A percentile compares a stretch with the other conserved stretches of the same genome.
Evolutionary conservation across 2,797 vertebrate species (phyloP).

Genomic region (Anolis apletophallus): DNA sequence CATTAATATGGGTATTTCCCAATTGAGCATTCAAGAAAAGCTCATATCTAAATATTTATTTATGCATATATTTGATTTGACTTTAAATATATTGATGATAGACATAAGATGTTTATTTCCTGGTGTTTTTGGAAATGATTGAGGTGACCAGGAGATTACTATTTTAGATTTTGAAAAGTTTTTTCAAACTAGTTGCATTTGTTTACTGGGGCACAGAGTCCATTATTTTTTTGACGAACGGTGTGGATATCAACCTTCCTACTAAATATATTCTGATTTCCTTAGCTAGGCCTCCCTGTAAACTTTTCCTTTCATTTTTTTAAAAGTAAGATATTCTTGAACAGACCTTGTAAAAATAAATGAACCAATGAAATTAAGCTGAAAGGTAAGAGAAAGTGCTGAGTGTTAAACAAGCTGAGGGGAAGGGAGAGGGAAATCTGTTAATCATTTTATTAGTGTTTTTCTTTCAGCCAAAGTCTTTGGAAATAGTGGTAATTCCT

Average conservation of each 20-base stretch:
- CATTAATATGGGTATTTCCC: no score
- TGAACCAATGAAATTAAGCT: constrained; percentile 71
- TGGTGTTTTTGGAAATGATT: background rate
- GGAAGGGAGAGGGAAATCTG: constrained; percentile 35
- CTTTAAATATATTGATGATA: background rate
- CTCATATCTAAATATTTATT: no score
- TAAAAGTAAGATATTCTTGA: constrained; percentile 48
- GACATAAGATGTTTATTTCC: background rate
- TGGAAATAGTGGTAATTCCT: constrained; percentile 70
- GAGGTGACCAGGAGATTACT: fast-evolving
- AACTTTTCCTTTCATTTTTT: constrained; percentile 50
- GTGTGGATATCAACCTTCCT: constrained; percentile 38
- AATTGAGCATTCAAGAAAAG: no score
- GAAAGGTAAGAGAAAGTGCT: constrained; percentile 71
- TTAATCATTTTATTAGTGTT: constrained; percentile 73
- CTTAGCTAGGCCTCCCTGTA: constrained; percentile 53
- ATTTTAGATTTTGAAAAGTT: background rate
- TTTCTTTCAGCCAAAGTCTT: constrained; percentile 69
- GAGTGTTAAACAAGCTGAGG: constrained; percentile 67
- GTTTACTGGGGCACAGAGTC: background rate
- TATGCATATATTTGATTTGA: background rate
- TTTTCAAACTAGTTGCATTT: background rate
- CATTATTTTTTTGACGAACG: no score
- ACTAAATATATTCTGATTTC: constrained; percentile 40
- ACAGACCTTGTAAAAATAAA: constrained; percentile 69